Evolutionary conservation across 2,113 vertebrate species (phyloP).

Genomic region (Anser brachyrhynchus): DNA sequence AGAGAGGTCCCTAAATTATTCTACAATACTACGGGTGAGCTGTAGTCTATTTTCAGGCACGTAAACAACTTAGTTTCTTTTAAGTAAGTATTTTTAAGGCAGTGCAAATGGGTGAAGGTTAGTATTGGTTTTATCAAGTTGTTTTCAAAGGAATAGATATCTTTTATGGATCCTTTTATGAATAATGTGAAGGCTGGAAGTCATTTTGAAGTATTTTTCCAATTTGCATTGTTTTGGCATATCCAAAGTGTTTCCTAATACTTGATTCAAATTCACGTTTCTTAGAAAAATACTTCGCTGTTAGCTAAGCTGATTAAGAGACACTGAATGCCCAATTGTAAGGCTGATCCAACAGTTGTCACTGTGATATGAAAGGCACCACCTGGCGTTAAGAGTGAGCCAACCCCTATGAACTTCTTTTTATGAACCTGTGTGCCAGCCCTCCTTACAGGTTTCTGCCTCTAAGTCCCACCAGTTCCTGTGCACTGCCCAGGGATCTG

Average conservation of each 20-base stretch:
- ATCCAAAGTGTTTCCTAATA: background rate
- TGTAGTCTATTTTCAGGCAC: background rate
- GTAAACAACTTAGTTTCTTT: background rate
- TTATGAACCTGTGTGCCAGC: background rate
- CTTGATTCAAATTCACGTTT: background rate
- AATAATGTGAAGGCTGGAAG: background rate
- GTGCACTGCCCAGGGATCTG: background rate
- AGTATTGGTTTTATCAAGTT: background rate
- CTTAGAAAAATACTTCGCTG: background rate
- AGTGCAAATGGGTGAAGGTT: background rate
- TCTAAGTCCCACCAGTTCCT: background rate
- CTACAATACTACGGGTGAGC: background rate
- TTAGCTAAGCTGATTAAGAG: background rate
- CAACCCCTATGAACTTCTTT: background rate
- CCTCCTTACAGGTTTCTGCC: background rate
- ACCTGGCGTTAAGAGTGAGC: background rate
- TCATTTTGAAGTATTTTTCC: background rate
- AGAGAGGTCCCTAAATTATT: background rate
- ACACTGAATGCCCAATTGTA: background rate
- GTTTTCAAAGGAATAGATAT: background rate
- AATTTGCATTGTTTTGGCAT: background rate
- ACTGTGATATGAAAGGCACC: background rate
- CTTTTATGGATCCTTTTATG: background rate
- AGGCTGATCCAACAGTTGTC: background rate
- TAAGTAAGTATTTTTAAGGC: background rate